Evolutionary conservation across 2,113 vertebrate species (phyloP).

Genomic region (Scartelaos histophorus): DNA sequence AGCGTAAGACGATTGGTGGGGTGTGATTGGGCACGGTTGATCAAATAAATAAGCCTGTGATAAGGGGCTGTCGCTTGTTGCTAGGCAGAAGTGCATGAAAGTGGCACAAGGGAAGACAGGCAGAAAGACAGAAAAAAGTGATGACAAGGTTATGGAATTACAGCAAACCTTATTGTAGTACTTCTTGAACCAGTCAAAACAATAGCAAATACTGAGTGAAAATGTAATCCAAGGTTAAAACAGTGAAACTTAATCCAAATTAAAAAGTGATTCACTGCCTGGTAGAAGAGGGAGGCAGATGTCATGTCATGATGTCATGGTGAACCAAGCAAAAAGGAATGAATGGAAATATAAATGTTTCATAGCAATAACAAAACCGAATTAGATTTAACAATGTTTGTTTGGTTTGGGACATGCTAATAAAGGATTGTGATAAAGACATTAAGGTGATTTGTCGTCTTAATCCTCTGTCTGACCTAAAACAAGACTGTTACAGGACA

Average conservation of each 20-base stretch:
- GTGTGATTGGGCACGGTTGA: slow-evolving; percentile 32
- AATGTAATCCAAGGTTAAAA: not conserved
- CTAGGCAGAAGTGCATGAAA: slow-evolving; percentile 42
- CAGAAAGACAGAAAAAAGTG: not conserved
- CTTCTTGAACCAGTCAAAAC: not conserved
- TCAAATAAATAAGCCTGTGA: slow-evolving; percentile 35
- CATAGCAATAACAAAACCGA: too few relatives aligned
- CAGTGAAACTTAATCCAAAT: not conserved
- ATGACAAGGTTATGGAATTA: not conserved
- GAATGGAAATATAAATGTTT: too few relatives aligned
- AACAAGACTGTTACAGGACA: not conserved
- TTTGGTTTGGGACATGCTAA: not conserved
- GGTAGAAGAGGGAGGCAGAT: not conserved
- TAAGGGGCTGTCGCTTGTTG: slow-evolving; percentile 49
- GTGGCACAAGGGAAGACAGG: not conserved
- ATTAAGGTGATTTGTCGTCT: not conserved
- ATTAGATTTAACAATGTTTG: not conserved
- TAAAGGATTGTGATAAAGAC: slow-evolving; percentile 1
- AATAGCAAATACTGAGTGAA: not conserved
- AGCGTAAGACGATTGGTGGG: slow-evolving; percentile 35
- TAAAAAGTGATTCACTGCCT: not conserved
- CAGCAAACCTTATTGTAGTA: not conserved
- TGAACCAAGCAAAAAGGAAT: not conserved
- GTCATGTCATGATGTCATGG: not conserved
- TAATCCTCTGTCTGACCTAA: not conserved